A percentile compares a stretch with the other conserved stretches of the same genome.
Conservation (phyloP, 1,140 invertebrate genomes). For the Procambarus clarkii region DNA sequence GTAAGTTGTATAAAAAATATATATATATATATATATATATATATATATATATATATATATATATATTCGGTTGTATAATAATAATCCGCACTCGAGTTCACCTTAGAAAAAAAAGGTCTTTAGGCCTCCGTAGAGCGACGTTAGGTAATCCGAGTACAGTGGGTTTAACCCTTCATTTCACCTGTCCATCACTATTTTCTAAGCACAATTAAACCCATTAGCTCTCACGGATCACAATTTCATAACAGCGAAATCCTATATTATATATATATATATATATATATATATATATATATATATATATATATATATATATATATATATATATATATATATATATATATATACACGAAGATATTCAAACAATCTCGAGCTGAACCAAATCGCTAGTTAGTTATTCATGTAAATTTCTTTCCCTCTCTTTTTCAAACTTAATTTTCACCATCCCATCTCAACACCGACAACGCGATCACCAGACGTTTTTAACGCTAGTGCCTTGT, state of each 20-base stretch:
- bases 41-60: no score
- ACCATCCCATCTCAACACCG: no score
- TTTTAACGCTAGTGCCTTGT: no score
- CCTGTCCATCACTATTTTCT: slow-evolving; percentile 20
- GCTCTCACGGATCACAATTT: not conserved
- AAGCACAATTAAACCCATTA: slow-evolving; percentile 17
- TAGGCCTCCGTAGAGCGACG: not conserved
- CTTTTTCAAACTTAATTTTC: no score
- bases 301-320: no score
- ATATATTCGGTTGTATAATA: not conserved
- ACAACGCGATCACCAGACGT: no score
- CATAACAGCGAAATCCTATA: no score
- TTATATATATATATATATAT: no score
- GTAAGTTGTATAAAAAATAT: not conserved
- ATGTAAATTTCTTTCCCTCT: not conserved
- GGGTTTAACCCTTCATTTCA: slow-evolving; percentile 36
- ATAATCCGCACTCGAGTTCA: not conserved
- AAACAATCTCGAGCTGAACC: slow-evolving; percentile 52
- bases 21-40: no score
- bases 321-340: no score
- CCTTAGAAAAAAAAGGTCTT: not conserved
- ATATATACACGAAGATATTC: slow-evolving; percentile 64
- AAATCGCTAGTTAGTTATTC: slow-evolving; percentile 21
- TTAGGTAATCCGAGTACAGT: not conserved
- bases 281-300: no score